phyloP scores from a whole-genome alignment of 2,797 vertebrate species.

The Pseudochirops cupreus region DNA sequence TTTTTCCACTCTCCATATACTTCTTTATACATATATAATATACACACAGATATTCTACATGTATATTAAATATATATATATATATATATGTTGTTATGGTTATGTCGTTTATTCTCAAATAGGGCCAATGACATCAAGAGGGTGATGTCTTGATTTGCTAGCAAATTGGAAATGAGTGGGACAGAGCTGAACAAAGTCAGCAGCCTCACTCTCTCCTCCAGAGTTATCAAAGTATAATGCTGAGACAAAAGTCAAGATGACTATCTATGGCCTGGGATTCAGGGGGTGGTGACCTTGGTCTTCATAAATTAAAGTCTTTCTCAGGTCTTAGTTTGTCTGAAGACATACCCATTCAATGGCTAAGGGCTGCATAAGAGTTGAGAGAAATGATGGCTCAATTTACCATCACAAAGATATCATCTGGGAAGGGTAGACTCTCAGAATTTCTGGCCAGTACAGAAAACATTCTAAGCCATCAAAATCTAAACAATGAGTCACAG shows the following conservation, averaged over 20 bases:
- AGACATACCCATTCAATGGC: neutral
- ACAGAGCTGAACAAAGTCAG: neutral
- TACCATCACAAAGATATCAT: neutral
- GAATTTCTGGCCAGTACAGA: neutral
- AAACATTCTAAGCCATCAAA: neutral
- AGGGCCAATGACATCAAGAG: neutral
- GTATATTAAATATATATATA: neutral
- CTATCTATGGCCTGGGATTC: neutral
- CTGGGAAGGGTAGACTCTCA: neutral
- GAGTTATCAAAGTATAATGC: neutral
- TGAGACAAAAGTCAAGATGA: neutral
- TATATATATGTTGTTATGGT: neutral
- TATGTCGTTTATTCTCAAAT: too few species aligned
- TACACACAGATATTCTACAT: neutral
- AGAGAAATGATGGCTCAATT: neutral
- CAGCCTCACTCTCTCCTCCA: neutral
- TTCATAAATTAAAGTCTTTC: neutral
- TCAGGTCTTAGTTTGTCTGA: neutral
- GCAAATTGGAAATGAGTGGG: neutral
- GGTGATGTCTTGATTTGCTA: neutral
- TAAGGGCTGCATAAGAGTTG: neutral
- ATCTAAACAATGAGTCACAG: neutral
- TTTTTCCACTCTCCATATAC: neutral
- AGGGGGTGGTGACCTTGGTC: neutral
- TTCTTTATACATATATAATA: neutral